Percentiles rank a stretch among this genome's conserved stretches.
These are phyloP conservation scores for Exephanes ischioxanthus DNA, from an alignment of 2,888 invertebrate genomes.

Conservation along the genomic window DNA sequence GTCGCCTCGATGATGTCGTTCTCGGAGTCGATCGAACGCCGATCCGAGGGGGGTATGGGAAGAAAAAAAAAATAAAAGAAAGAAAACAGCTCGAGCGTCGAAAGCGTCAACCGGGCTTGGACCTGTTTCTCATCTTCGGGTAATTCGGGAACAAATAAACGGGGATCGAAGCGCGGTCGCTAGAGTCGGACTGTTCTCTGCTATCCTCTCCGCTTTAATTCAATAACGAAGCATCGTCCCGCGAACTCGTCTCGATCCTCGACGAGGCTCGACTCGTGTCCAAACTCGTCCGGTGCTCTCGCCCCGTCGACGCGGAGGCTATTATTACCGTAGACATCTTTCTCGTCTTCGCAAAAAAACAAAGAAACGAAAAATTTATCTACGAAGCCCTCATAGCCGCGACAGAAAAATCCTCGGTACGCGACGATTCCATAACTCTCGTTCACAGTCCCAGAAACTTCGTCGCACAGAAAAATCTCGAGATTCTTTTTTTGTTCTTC, in stretches of 20 bases:
- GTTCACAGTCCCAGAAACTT: not conserved
- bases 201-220: slow-evolving; percentile 1
- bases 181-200: not conserved
- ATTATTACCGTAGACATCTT: slow-evolving; percentile 19
- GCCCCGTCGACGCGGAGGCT: slow-evolving; percentile 7
- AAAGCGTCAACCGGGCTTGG: slow-evolving; percentile 71
- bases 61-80: slow-evolving; percentile 23
- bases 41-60: slow-evolving; percentile 12
- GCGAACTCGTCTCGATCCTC: slow-evolving; percentile 16
- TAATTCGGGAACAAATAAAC: not conserved
- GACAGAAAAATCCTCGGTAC: not conserved
- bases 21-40: slow-evolving; percentile 46
- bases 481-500: not conserved
- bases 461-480: not conserved
- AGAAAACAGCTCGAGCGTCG: not conserved
- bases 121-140: slow-evolving; percentile 68
- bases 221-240: slow-evolving; percentile 26
- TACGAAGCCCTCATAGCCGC: not conserved
- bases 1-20: slow-evolving; percentile 64
- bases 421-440: not conserved
- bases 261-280: slow-evolving; percentile 4
- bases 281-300: slow-evolving; percentile 14
- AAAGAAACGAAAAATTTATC: not conserved
- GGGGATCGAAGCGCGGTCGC: too few relatives aligned
- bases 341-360: not conserved